Percentiles rank a stretch among this genome's conserved stretches.
These are phyloP conservation scores for Corydoras sp. DNA, from an alignment of 2,113 vertebrate species.

Conservation along the genomic window DNA sequence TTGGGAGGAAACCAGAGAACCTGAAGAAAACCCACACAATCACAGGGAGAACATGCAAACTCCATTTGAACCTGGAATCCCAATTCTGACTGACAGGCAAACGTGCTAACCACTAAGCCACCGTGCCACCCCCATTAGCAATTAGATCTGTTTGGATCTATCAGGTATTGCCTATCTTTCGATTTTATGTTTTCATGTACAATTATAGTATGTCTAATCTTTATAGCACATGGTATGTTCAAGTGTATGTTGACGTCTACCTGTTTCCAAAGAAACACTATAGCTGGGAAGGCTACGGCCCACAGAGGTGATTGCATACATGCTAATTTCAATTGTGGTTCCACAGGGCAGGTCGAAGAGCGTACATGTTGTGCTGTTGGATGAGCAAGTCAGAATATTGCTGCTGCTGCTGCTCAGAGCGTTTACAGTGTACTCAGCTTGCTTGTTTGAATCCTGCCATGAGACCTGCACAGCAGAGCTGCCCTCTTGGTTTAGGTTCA, in stretches of 20 bases:
- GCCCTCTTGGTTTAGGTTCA: conserved; percentile 67
- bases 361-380: conserved; percentile 62
- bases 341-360: conserved; percentile 77
- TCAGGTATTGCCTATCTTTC: no score
- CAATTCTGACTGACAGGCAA: no score
- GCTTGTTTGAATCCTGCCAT: conserved; percentile 66
- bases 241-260: conserved; percentile 47
- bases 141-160: no score
- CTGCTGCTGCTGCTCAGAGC: conserved; percentile 50
- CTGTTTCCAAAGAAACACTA: conserved; percentile 78
- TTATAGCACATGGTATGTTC: no score
- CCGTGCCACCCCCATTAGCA: no score
- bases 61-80: no score
- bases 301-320: conserved; percentile 63
- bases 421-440: conserved; percentile 68
- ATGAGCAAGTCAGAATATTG: conserved; percentile 57
- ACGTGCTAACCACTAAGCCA: no score
- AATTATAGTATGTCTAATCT: no score
- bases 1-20: no score
- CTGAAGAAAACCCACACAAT: no score
- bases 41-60: no score
- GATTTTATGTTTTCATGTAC: no score
- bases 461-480: conserved; percentile 61
- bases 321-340: conserved; percentile 71
- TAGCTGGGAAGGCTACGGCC: conserved; percentile 82